Conservation (phyloP, 2,888 invertebrate species). For the Drosophila koepferae region DNA sequence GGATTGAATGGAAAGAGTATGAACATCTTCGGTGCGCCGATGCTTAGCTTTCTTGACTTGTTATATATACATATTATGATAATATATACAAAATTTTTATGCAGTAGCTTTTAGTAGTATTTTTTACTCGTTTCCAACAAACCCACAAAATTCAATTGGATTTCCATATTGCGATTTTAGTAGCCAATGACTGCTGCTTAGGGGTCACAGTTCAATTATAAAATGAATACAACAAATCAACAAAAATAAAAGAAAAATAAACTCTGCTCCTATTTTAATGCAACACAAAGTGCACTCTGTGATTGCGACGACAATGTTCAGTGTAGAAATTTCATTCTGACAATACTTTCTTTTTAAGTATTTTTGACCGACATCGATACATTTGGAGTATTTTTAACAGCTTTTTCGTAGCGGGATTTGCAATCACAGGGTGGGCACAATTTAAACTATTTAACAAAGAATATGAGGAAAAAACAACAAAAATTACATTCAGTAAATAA, state of each 20-base stretch:
- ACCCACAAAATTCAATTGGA: not conserved
- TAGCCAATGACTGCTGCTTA: conserved; percentile 49
- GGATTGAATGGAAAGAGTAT: conserved; percentile 44
- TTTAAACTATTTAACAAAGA: conserved; percentile 20
- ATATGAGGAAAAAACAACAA: conserved; percentile 6
- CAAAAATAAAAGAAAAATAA: not conserved
- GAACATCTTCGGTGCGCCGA: conserved; percentile 52
- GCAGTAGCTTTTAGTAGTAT: conserved; percentile 37
- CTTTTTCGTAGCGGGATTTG: conserved; percentile 1
- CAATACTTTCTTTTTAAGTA: conserved; percentile 3
- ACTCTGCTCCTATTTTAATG: conserved; percentile 16
- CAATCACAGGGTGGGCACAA: conserved; percentile 5
- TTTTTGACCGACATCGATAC: not conserved
- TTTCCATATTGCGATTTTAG: conserved; percentile 30
- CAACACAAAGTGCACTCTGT: conserved; percentile 9
- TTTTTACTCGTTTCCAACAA: conserved; percentile 33
- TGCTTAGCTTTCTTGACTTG: conserved; percentile 54
- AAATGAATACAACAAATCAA: not conserved
- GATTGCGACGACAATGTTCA: conserved; percentile 1
- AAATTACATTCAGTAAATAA: conserved; percentile 35
- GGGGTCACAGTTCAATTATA: conserved; percentile 65
- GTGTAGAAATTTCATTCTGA: not conserved
- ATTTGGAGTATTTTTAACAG: conserved; percentile 12
- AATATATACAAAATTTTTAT: conserved; percentile 32
- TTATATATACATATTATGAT: conserved; percentile 48